phyloP scores from a whole-genome alignment of 2,797 vertebrate species.

The Xenops minutus region DNA sequence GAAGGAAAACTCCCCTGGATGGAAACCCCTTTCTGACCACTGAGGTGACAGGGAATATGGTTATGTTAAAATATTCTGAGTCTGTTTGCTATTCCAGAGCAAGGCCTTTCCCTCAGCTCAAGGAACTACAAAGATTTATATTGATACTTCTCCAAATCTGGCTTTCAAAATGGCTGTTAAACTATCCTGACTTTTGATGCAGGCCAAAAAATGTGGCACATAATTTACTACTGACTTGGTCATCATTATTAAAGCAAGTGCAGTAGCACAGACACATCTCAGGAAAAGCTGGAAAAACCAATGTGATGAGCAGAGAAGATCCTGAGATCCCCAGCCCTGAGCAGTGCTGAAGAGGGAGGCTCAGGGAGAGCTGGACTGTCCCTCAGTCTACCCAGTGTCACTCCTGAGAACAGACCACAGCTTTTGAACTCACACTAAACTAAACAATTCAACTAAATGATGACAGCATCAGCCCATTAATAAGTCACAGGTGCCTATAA shows the following conservation, averaged over 20 bases:
- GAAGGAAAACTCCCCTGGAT: not conserved
- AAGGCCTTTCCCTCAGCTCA: not conserved
- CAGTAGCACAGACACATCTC: not conserved
- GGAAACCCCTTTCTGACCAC: not conserved
- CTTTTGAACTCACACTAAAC: not conserved
- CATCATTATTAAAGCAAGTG: not conserved
- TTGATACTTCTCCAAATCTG: not conserved
- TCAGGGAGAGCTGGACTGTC: not conserved
- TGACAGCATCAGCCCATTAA: not conserved
- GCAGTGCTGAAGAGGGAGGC: not conserved
- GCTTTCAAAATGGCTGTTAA: not conserved
- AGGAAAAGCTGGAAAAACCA: not conserved
- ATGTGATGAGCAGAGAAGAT: not conserved
- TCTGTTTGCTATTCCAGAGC: not conserved
- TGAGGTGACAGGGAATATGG: not conserved
- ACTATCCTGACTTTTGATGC: not conserved
- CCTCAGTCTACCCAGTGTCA: not conserved
- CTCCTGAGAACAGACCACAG: fast-evolving
- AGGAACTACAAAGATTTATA: not conserved
- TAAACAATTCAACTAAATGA: not conserved
- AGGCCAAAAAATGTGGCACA: not conserved
- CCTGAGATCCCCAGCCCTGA: not conserved
- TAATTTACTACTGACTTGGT: not conserved
- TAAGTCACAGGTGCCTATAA: not conserved
- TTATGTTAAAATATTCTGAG: not conserved